Conservation (phyloP, 2,888 invertebrate genomes). For the Atherix ibis region DNA sequence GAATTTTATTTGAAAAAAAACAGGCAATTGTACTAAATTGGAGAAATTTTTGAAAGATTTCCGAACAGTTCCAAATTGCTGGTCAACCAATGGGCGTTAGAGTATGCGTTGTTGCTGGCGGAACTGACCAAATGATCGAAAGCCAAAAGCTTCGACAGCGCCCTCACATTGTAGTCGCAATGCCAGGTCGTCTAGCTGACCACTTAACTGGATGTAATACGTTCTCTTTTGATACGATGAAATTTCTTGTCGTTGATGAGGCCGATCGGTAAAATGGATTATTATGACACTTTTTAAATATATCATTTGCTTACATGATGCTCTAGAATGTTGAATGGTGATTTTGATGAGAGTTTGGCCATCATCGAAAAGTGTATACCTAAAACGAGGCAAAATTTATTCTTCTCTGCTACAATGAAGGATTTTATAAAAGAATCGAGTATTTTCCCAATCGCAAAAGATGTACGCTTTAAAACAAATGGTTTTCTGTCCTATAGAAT, state of each 20-base stretch:
- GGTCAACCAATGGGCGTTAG: constrained; percentile 76
- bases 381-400: constrained; percentile 63
- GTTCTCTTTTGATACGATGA: constrained; percentile 59
- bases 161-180: constrained; percentile 92
- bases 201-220: constrained; percentile 79
- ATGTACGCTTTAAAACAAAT: constrained; percentile 33
- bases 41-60: too few relatives aligned
- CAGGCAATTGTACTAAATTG: neutral
- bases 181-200: constrained; percentile 89
- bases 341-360: constrained; percentile 67
- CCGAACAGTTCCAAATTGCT: constrained; percentile 84
- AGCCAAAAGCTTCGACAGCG: constrained; percentile 63
- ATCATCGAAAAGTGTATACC: constrained; percentile 65
- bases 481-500: neutral
- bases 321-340: constrained; percentile 46
- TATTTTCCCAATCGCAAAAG: constrained; percentile 41
- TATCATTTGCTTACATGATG: neutral
- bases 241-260: constrained; percentile 88
- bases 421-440: constrained; percentile 57
- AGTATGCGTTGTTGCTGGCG: constrained; percentile 83
- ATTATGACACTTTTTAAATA: neutral
- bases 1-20: neutral
- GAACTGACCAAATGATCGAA: constrained; percentile 82
- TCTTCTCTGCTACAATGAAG: constrained; percentile 94
- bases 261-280: constrained; percentile 53